A percentile compares a stretch with the other conserved stretches of the same genome.
Evolutionary conservation across 2,888 invertebrate species (phyloP).

Genomic region (Salpingus planirostris): DNA sequence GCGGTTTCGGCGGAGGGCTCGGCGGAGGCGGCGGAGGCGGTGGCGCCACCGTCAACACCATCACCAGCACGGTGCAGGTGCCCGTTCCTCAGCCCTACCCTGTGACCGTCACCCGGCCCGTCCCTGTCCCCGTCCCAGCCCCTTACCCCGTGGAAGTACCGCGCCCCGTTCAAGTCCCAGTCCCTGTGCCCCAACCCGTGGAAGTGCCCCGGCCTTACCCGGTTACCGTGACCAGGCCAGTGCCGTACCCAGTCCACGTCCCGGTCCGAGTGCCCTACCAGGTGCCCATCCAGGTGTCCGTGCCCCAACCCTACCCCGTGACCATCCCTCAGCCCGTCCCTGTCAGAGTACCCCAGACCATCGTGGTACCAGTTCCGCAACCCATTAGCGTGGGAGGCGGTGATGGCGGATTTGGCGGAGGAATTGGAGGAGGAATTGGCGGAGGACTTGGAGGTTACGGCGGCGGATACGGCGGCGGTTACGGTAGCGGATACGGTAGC

Average conservation of each 20-base stretch:
- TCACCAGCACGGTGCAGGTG: slow-evolving; percentile 34
- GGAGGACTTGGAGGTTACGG: slow-evolving; percentile 10
- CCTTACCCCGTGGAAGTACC: slow-evolving; percentile 47
- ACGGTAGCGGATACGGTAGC: slow-evolving; percentile 24
- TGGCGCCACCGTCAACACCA: slow-evolving; percentile 33
- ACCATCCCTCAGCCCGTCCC: slow-evolving; percentile 24
- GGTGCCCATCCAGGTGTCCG: slow-evolving; percentile 26
- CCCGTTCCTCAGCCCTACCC: slow-evolving; percentile 37
- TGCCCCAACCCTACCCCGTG: slow-evolving; percentile 27
- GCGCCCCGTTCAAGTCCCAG: slow-evolving; percentile 42
- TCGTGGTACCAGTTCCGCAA: slow-evolving; percentile 23
- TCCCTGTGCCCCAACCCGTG: slow-evolving; percentile 36
- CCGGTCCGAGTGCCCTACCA: slow-evolving; percentile 13
- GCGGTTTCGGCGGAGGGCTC: slow-evolving; percentile 9
- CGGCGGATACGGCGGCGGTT: slow-evolving; percentile 11
- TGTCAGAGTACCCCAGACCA: slow-evolving; percentile 27
- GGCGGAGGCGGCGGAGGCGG: slow-evolving; percentile 33
- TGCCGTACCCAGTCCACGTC: slow-evolving; percentile 22
- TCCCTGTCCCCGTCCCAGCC: slow-evolving; percentile 47
- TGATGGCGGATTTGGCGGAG: slow-evolving; percentile 11
- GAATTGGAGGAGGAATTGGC: slow-evolving; percentile 9
- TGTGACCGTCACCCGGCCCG: slow-evolving; percentile 43
- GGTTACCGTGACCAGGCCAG: slow-evolving; percentile 35
- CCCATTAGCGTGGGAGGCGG: slow-evolving; percentile 19
- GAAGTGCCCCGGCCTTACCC: slow-evolving; percentile 36